Base-by-base conservation (phyloP, 2,113 vertebrate species). In the Sceloporus undulatus region DNA sequence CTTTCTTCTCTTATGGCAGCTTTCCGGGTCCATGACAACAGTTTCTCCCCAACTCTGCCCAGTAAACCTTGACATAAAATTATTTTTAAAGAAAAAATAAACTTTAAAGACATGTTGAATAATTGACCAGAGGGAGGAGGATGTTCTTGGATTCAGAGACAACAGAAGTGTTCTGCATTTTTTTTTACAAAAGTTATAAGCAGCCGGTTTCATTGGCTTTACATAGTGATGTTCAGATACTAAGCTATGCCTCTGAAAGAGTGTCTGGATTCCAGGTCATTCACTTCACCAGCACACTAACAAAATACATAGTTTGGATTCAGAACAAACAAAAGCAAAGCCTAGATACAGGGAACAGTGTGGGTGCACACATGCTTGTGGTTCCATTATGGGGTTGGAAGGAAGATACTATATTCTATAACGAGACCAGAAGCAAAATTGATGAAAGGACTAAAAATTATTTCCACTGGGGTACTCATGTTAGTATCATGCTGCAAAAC, bases 341-440 rank as follows among this genome's bases (percentile, higher is more conserved):
- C 27, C 87, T 48, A 83, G 89, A 89, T 81, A 56, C 91, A 91
- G 82, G 84, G 87, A 91, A 81, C 0, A 5, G 87, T 52, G 19
- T 66, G 29, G 34, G 34, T 62, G 62, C 23, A 66, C 65, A 66
- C 23, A 66, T 6, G 9, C 25, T 27, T 71, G 8, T 62, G 11
- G 71, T 11, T 52, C 82, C 82, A 38, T 71, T 73, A 77, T 70
- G 16, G n/a, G 29, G 83, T 11, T 70, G 42, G n/a, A 68, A 70
- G 5, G n/a, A 54, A 77, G 21, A n/a, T n/a, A 54, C 19, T 84
- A 27, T 0, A 42, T 16, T 73, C 75, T 84, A 82, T 75, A 86
- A 92, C 88, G 85, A 94, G 94, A 91, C 92, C 90, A 91, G 90
- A 93, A 94, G 81, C 77, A 94, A 91, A 0, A 0, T 82, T 86